Base-by-base conservation (phyloP, 2,113 vertebrate genomes). In the Catharus fuscescens region DNA sequence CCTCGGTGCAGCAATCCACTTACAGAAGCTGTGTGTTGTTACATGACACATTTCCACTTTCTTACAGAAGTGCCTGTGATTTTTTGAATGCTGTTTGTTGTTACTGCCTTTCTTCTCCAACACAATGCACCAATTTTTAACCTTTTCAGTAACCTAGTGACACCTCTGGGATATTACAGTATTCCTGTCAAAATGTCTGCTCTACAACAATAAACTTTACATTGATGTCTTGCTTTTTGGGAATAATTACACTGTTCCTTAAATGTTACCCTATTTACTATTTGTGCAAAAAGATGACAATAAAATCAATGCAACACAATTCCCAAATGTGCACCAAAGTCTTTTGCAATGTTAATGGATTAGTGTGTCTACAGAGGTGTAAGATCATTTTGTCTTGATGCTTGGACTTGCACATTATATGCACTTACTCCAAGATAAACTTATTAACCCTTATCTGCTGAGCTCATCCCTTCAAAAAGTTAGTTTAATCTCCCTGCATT, bases 141-240 rank as follows among this genome's bases (percentile, higher is more conserved):
- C 97, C 95, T 98, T 97, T 98, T 92, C 94, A 71, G 92, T 91
- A 97, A 96, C 95, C 86, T 86, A 29, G 69, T 97, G 94, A 92
- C 95, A 91, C 95, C 90, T 92, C 95, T 87, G 92, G 93, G 93
- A 92, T 95, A 95, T 95, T 89, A 93, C 95, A 93, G 83, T 89
- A 80, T 96, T 97, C 93, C 93, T 98, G 97, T 97, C 97, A 98
- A 97, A 97, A 97, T 88, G 93, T 92, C 92, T 85, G 92, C 47
- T 90, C 88, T 76, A 86, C 93, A 97, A 96, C 96, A 97, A 96
- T 97, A 98, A 98, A 98, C 97, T 98, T 98, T 97, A 97, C 96
- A 97, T 95, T 98, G 98, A 98, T 97, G 97, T 97, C 98, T 98
- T 98, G 98, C 97, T 98, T 98, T 98, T 98, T 85, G 45, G 96